These are phyloP conservation scores for Mobula hypostoma DNA, from an alignment of 2,113 vertebrate species.

Conservation along the genomic window DNA sequence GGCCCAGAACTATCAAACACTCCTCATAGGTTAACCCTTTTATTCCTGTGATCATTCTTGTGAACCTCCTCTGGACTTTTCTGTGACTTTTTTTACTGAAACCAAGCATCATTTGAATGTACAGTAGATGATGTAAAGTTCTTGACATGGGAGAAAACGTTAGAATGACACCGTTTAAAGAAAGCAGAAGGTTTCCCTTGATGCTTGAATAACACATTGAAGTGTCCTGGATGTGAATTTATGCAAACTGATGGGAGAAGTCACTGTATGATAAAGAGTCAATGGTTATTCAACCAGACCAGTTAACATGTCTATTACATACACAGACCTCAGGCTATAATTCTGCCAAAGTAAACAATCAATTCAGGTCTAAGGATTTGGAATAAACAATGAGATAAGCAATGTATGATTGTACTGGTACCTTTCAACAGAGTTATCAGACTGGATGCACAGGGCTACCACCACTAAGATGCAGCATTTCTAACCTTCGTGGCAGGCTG, in stretches of 20 bases:
- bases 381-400: not conserved
- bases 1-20: too few relatives aligned
- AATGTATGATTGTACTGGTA: not conserved
- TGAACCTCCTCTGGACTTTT: too few relatives aligned
- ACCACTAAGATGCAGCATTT: not conserved
- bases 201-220: not conserved
- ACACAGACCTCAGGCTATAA: not conserved
- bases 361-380: slow-evolving; percentile 6
- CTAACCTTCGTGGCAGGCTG: not conserved
- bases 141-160: not conserved
- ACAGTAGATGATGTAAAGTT: not conserved
- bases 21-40: too few relatives aligned
- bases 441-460: not conserved
- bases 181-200: not conserved
- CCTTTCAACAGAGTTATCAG: not conserved
- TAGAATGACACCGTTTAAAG: not conserved
- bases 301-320: not conserved
- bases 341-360: not conserved
- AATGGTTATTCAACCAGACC: not conserved
- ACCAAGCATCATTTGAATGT: not conserved
- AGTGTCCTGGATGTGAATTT: not conserved
- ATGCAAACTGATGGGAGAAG: not conserved
- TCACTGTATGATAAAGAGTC: not conserved
- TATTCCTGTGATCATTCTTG: too few relatives aligned
- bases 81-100: not conserved